Evolutionary conservation across 2,113 vertebrate species (phyloP).

Genomic region (Loxodonta africana): DNA sequence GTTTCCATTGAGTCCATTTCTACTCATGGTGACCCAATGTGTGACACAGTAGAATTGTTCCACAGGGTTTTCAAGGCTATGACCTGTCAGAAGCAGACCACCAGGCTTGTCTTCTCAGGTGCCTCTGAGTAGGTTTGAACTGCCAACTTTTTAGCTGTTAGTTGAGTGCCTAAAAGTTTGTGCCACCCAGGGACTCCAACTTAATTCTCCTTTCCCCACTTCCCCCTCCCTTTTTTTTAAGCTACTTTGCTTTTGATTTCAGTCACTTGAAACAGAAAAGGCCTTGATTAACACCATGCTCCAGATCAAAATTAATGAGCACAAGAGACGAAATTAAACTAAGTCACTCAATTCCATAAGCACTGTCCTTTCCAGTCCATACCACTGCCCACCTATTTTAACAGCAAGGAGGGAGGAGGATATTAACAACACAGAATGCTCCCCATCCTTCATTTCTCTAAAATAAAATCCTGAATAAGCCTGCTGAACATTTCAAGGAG

Average conservation of each 20-base stretch:
- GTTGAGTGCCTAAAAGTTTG: not conserved
- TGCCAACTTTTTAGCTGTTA: not conserved
- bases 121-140: not conserved
- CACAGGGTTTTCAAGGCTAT: not conserved
- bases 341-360: not conserved
- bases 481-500: not conserved
- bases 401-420: constrained; percentile 10
- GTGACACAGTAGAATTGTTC: not conserved
- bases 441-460: constrained; percentile 28
- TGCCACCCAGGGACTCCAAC: not conserved
- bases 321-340: not conserved
- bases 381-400: not conserved
- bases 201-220: not conserved
- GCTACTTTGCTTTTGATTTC: not conserved
- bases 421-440: constrained; percentile 1
- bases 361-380: not conserved
- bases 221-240: not conserved
- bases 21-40: not conserved
- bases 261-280: not conserved
- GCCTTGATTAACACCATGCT: not conserved
- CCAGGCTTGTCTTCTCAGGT: not conserved
- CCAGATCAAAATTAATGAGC: constrained; percentile 23
- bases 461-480: constrained; percentile 52
- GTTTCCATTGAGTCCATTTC: not conserved
- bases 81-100: not conserved